Evolutionary conservation across 2,888 invertebrate genomes (phyloP).

Genomic region (Acleris literana): DNA sequence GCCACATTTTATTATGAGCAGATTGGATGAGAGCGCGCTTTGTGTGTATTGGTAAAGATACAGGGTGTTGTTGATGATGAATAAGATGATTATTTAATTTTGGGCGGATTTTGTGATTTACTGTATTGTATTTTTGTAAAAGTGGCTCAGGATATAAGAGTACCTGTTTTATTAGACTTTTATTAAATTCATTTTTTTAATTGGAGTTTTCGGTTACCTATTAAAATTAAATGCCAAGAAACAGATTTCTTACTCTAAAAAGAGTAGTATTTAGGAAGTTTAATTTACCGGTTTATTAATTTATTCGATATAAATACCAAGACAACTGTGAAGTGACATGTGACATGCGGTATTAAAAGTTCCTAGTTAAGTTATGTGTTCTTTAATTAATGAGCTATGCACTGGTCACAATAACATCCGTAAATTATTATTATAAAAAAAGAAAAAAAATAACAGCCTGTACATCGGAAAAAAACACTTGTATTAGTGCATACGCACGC

Average conservation of each 20-base stretch:
- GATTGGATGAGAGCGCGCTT: constrained; percentile 68
- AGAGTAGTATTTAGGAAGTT: too few species aligned
- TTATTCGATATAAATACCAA: too few species aligned
- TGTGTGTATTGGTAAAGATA: constrained; percentile 61
- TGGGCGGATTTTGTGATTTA: too few species aligned
- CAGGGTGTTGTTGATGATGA: constrained; percentile 51
- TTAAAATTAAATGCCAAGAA: too few species aligned
- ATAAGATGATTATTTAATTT: background rate
- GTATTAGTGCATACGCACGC: constrained; percentile 57
- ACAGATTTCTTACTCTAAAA: too few species aligned
- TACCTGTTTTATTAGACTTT: too few species aligned
- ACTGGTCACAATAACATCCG: constrained; percentile 36
- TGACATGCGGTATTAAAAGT: background rate
- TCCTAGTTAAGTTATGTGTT: background rate
- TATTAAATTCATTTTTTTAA: too few species aligned
- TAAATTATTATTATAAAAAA: constrained; percentile 43
- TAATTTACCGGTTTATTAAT: too few species aligned
- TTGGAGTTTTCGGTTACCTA: too few species aligned
- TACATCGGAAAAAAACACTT: constrained; percentile 46
- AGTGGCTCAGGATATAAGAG: too few species aligned
- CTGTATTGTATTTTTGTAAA: too few species aligned
- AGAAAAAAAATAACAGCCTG: constrained; percentile 57
- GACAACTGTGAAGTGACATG: too few species aligned
- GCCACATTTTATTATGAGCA: constrained; percentile 82
- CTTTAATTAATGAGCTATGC: background rate